A percentile compares a stretch with the other conserved stretches of the same genome.
Conservation (phyloP, 2,888 invertebrate genomes). For the Drosophila emarginata region DNA sequence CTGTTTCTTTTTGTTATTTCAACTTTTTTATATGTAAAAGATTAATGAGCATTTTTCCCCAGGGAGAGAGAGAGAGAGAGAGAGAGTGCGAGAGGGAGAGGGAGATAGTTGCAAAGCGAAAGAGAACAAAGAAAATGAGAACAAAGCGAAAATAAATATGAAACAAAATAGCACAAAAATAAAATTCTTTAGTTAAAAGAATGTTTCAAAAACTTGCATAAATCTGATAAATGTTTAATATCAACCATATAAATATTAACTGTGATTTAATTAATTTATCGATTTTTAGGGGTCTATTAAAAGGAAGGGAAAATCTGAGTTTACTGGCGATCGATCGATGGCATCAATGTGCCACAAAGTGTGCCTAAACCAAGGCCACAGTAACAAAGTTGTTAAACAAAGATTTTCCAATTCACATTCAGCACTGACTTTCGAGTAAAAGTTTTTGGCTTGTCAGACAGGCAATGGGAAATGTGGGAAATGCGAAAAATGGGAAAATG, state of each 20-base stretch:
- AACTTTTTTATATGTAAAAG: constrained; percentile 17
- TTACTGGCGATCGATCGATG: too few species aligned
- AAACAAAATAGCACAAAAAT: too few species aligned
- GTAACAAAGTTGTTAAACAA: background rate
- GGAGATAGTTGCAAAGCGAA: background rate
- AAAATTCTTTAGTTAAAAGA: too few species aligned
- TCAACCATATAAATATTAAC: too few species aligned
- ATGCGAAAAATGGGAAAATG: constrained; percentile 10
- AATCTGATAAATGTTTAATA: too few species aligned
- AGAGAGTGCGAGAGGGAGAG: background rate
- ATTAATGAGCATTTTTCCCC: constrained; percentile 28
- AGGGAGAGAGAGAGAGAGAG: background rate
- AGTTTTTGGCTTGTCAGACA: constrained; percentile 3
- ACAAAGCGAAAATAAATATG: too few species aligned
- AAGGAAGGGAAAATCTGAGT: too few species aligned
- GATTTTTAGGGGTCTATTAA: too few species aligned
- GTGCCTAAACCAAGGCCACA: background rate
- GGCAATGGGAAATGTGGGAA: constrained; percentile 5
- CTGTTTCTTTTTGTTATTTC: constrained; percentile 20
- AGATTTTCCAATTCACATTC: background rate
- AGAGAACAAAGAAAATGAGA: background rate
- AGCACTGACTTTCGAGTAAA: background rate
- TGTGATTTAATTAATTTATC: too few species aligned
- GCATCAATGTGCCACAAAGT: too few species aligned
- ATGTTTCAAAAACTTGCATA: too few species aligned